Base-by-base conservation (phyloP, 1,140 invertebrate species). In the Sycobia sp. region DNA sequence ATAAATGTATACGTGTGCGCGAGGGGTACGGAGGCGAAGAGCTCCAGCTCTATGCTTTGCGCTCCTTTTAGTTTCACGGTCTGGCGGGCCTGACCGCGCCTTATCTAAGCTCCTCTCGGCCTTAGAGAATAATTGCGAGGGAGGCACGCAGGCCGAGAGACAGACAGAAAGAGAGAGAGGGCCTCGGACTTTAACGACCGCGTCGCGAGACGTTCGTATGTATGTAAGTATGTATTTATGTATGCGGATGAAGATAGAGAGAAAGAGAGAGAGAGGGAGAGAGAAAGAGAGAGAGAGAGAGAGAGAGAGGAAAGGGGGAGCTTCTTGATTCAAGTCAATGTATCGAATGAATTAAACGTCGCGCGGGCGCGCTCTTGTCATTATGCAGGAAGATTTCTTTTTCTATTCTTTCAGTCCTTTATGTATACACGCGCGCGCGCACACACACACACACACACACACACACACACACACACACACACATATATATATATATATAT, bases 31-130 rank as follows among this genome's bases (percentile, higher is more conserved):
- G n/a, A n/a, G n/a, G n/a, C n/a, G n/a, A n/a, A n/a, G 38, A 55
- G 53, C 29, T 4, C 29, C 5, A 4, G 29, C 29, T n/a, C n/a
- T n/a, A 1, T 14, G 22, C n/a, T 25, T 29, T 69, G 54, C 69
- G 54, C 68, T 73, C 70, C 71, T 75, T 75, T 77, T 68, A 60
- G 66, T 72, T 76, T 77, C 69, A 78, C 65, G 77, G 74, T 79
- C 75, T 71, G 70, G n/a, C 58, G 74, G 11, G 69, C 64, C 65
- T 67, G 70, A 69, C 73, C 75, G 70, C 72, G 69, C 72, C 75
- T 76, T 73, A 73, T 76, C 69, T 69, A 67, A 66, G 66, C 60
- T 64, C 46, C n/a, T n/a, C n/a, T n/a, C n/a, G n/a, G 64, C 50
- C 34, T 58, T 57, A 56, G 47, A 59, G 62, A 65, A 65, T 65